phyloP scores from a whole-genome alignment of 1,140 invertebrate species.

The Dolichoris vasculosae region DNA sequence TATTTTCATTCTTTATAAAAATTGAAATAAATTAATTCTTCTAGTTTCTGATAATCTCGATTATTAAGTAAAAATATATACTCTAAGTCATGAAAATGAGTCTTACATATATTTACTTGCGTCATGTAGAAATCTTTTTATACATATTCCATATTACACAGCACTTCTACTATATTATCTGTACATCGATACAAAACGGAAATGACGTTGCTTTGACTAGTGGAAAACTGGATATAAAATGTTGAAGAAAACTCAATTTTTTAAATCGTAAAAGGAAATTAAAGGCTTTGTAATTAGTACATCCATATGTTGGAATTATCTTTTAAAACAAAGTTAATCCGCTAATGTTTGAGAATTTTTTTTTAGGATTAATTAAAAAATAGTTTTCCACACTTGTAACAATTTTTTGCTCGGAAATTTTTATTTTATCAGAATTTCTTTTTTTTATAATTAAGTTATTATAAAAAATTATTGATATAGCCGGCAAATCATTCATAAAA shows the following conservation, averaged over 20 bases:
- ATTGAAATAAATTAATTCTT: not conserved
- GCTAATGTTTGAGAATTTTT: not conserved
- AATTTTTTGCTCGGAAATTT: not conserved
- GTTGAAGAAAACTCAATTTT: not conserved
- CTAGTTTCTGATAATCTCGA: not conserved
- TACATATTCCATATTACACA: not conserved
- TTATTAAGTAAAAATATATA: not conserved
- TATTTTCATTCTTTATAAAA: not conserved
- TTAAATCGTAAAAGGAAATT: not conserved
- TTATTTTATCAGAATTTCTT: not conserved
- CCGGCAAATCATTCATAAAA: not conserved
- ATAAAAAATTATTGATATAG: not conserved
- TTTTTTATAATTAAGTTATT: not conserved
- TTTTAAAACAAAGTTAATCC: not conserved
- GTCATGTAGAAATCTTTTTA: not conserved
- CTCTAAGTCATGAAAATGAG: not conserved
- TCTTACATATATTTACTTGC: not conserved
- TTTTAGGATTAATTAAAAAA: not conserved
- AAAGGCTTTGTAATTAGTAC: not conserved
- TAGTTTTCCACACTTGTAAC: not conserved
- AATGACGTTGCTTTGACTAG: not conserved
- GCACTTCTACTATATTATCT: not conserved
- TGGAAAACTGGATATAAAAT: not conserved
- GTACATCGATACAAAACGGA: not conserved
- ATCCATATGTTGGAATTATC: not conserved